These are phyloP conservation scores for Eretmochelys imbricata DNA, from an alignment of 2,113 vertebrate species.

Conservation along the genomic window DNA sequence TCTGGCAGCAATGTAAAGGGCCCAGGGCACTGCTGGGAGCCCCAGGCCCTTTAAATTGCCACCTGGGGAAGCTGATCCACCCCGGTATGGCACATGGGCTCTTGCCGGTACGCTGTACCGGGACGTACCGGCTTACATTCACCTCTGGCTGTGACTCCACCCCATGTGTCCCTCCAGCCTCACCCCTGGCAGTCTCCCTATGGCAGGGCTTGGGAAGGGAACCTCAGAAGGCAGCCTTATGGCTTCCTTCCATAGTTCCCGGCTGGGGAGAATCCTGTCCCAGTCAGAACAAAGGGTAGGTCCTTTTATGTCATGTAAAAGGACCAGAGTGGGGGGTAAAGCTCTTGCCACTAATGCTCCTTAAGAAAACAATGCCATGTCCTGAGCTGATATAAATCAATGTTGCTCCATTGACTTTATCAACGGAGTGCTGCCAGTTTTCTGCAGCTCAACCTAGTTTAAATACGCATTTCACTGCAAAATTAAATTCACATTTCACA, in stretches of 20 bases:
- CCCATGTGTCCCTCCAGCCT: background rate
- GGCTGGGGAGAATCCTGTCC: background rate
- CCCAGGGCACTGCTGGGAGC: too few species aligned
- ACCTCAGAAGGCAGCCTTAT: background rate
- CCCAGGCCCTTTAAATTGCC: too few species aligned
- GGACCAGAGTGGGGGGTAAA: background rate
- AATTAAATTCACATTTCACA: background rate
- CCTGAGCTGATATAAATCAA: rapidly evolving
- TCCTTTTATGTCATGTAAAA: background rate
- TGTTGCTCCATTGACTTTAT: background rate
- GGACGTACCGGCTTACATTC: too few species aligned
- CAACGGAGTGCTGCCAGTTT: rapidly evolving
- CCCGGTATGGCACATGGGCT: too few species aligned
- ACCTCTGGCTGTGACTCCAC: background rate
- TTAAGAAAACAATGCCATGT: background rate
- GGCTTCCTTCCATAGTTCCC: background rate
- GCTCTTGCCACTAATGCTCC: background rate
- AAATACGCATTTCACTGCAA: background rate
- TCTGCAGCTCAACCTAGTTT: background rate
- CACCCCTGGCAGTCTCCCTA: background rate
- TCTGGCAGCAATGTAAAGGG: too few species aligned
- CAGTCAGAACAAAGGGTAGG: background rate
- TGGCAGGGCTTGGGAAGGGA: background rate
- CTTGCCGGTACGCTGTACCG: too few species aligned
- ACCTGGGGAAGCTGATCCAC: too few species aligned